Conservation (phyloP, 2,888 invertebrate species). For the Callyntrura guangdongensis region DNA sequence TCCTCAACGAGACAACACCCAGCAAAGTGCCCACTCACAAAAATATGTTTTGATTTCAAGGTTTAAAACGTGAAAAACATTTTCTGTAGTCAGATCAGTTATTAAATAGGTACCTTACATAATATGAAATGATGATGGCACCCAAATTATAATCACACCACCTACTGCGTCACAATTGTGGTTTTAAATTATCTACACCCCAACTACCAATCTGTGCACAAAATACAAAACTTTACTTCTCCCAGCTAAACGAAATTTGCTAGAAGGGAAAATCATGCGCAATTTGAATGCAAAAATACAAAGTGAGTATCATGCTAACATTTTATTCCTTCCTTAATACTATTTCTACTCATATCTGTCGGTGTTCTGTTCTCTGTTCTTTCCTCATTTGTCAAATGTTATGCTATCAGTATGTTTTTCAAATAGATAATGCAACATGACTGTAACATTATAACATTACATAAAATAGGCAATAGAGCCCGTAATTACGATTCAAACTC, state of each 20-base stretch:
- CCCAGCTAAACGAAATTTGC: background rate
- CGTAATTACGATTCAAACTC: too few relatives aligned
- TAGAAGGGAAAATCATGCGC: background rate
- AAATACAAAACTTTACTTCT: background rate
- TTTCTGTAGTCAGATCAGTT: background rate
- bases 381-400: too few relatives aligned
- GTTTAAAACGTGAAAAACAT: background rate
- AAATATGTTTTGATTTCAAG: background rate
- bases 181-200: background rate
- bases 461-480: too few relatives aligned
- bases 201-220: background rate
- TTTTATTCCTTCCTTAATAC: too few relatives aligned
- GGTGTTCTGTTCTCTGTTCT: too few relatives aligned
- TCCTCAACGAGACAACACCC: slow-evolving; percentile 57
- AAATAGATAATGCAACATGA: too few relatives aligned
- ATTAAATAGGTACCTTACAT: background rate
- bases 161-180: background rate
- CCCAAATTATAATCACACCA: background rate
- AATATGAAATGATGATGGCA: background rate
- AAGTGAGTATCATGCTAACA: too few relatives aligned
- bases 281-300: background rate
- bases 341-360: too few relatives aligned
- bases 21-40: slow-evolving; percentile 55
- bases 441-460: too few relatives aligned
- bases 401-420: background rate